These are phyloP conservation scores for Aplodontia rufa DNA, from an alignment of 2,113 vertebrate genomes.

Conservation along the genomic window DNA sequence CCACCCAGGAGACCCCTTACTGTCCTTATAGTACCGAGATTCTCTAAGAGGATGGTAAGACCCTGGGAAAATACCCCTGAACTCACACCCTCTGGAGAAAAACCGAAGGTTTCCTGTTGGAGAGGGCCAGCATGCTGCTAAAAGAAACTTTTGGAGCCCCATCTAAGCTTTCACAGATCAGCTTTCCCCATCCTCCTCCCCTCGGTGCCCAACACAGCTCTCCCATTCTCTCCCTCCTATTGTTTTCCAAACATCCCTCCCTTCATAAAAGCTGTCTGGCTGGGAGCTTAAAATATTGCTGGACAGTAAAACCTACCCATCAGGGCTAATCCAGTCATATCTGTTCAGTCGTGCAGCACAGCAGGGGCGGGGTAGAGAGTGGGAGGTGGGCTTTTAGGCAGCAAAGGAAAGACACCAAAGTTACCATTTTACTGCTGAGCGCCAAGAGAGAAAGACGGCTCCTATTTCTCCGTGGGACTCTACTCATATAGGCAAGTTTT, in stretches of 20 bases:
- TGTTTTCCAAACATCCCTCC: slow-evolving; percentile 91
- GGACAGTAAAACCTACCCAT: slow-evolving; percentile 97
- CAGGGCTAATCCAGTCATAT: slow-evolving; percentile 96
- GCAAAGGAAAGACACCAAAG: slow-evolving; percentile 91
- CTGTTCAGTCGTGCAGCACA: slow-evolving; percentile 97
- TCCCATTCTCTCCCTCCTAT: slow-evolving; percentile 87
- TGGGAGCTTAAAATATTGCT: slow-evolving; percentile 97
- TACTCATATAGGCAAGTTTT: slow-evolving; percentile 92
- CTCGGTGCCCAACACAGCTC: slow-evolving; percentile 75
- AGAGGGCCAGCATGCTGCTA: neutral
- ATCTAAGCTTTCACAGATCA: slow-evolving; percentile 60
- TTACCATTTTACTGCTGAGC: slow-evolving; percentile 91
- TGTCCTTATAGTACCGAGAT: neutral
- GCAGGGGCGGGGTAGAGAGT: slow-evolving; percentile 70
- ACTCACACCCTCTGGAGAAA: neutral
- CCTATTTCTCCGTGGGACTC: slow-evolving; percentile 87
- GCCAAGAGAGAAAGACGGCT: slow-evolving; percentile 88
- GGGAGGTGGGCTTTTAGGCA: slow-evolving; percentile 92
- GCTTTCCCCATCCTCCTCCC: slow-evolving; percentile 70
- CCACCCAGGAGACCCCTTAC: neutral
- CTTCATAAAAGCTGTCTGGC: slow-evolving; percentile 98
- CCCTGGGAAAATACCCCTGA: neutral
- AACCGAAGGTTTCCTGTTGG: neutral
- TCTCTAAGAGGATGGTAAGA: neutral
- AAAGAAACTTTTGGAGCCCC: slow-evolving; percentile 58